phyloP scores from a whole-genome alignment of 2,888 invertebrate genomes.

The Malthinus seriepunctatus region DNA sequence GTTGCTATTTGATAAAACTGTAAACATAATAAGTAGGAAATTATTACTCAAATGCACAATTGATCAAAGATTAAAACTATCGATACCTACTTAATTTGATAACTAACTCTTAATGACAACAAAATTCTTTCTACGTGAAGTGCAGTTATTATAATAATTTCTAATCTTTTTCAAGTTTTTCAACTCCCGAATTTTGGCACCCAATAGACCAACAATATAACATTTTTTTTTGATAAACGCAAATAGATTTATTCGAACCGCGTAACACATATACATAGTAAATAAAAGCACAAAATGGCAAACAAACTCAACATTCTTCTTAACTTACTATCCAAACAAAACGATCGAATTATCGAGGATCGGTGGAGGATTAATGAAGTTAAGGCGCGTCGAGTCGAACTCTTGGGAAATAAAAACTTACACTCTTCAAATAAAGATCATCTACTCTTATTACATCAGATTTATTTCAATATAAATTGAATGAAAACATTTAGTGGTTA shows the following conservation, averaged over 20 bases:
- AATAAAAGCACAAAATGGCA: constrained; percentile 41
- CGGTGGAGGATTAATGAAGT: constrained; percentile 46
- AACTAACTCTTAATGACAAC: no score
- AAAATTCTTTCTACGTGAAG: no score
- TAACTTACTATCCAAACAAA: constrained; percentile 53
- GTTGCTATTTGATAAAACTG: no score
- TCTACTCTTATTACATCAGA: constrained; percentile 28
- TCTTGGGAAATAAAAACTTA: constrained; percentile 31
- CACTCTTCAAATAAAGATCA: constrained; percentile 18
- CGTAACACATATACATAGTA: constrained; percentile 19
- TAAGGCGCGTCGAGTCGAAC: constrained; percentile 38
- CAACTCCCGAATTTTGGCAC: no score
- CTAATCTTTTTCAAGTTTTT: no score
- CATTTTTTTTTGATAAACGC: background rate
- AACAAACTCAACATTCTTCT: constrained; percentile 53
- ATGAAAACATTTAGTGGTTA: constrained; percentile 25
- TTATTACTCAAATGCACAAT: no score
- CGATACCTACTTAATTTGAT: no score
- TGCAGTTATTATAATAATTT: no score
- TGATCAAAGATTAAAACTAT: no score
- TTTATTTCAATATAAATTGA: constrained; percentile 30
- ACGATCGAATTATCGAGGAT: constrained; percentile 48
- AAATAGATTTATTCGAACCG: constrained; percentile 17
- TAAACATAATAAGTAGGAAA: no score
- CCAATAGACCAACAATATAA: no score